Evolutionary conservation across 1,140 invertebrate species (phyloP).

Genomic region (Solenopsis fugax): DNA sequence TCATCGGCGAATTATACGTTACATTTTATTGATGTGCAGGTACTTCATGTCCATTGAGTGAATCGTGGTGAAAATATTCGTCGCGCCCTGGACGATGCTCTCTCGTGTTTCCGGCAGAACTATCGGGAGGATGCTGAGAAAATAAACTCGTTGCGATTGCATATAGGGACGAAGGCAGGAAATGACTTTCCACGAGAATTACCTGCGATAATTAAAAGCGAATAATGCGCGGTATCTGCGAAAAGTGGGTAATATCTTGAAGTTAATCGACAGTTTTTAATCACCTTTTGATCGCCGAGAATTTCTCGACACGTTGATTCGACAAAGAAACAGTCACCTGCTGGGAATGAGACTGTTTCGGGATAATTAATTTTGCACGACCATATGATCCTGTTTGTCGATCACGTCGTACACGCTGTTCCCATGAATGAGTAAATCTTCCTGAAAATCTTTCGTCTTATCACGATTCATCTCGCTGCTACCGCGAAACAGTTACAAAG

Average conservation of each 20-base stretch:
- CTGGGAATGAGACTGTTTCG: slow-evolving; percentile 89
- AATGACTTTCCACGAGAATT: slow-evolving; percentile 98
- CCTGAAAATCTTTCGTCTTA: slow-evolving; percentile 89
- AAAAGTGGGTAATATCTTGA: not conserved
- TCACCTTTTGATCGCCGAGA: slow-evolving; percentile 99
- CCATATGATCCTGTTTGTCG: slow-evolving; percentile 98
- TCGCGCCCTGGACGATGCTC: slow-evolving; percentile 98
- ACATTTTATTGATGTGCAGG: slow-evolving; percentile 98
- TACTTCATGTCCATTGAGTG: slow-evolving; percentile 99
- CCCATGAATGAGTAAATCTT: slow-evolving; percentile 99
- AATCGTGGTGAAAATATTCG: slow-evolving; percentile 98
- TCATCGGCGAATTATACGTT: slow-evolving; percentile 84
- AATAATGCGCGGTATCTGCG: slow-evolving; percentile 13
- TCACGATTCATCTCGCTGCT: not conserved
- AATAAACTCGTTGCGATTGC: slow-evolving; percentile 97
- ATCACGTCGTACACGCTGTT: slow-evolving; percentile 99
- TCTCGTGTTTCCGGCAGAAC: slow-evolving; percentile 99
- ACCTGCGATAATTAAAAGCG: slow-evolving; percentile 89
- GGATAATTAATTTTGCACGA: slow-evolving; percentile 96
- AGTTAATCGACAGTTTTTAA: slow-evolving; percentile 2
- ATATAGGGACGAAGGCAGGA: slow-evolving; percentile 97
- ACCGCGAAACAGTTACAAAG: not conserved
- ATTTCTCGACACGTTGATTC: slow-evolving; percentile 99
- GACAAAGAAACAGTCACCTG: slow-evolving; percentile 96
- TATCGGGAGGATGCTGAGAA: slow-evolving; percentile 98